Conservation (phyloP, 2,888 invertebrate genomes). For the Asteroscopus sphinx region DNA sequence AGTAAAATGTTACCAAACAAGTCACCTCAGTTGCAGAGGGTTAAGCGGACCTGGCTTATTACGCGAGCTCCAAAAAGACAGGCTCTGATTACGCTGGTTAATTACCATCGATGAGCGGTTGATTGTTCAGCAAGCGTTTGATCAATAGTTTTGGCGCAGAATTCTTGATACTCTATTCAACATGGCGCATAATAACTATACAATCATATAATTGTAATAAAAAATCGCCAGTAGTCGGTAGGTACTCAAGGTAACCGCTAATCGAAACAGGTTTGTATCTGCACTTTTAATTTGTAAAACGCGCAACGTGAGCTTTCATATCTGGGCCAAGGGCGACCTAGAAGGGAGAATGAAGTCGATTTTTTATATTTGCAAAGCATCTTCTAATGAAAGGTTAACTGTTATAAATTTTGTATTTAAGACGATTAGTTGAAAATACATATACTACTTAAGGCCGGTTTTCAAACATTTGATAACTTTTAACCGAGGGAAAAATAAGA, state of each 20-base stretch:
- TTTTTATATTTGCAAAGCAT: slow-evolving; percentile 2
- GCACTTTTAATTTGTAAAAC: slow-evolving; percentile 15
- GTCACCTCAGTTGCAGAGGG: too few relatives aligned
- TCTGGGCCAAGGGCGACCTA: slow-evolving; percentile 23
- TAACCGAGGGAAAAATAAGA: too few relatives aligned
- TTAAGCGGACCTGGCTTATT: too few relatives aligned
- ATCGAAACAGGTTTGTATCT: slow-evolving; percentile 24
- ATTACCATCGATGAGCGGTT: too few relatives aligned
- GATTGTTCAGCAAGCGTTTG: too few relatives aligned
- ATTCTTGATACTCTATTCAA: neutral
- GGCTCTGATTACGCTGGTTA: too few relatives aligned
- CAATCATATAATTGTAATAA: neutral
- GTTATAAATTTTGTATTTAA: neutral
- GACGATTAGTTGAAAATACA: too few relatives aligned
- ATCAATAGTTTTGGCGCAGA: too few relatives aligned
- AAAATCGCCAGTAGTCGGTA: neutral
- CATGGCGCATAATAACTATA: neutral
- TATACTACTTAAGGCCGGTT: too few relatives aligned
- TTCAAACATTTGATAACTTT: too few relatives aligned
- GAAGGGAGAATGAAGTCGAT: neutral
- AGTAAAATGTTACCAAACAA: too few relatives aligned
- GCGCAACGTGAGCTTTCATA: slow-evolving; percentile 26
- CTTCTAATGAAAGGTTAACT: neutral
- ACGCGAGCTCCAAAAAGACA: too few relatives aligned
- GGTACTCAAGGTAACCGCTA: slow-evolving; percentile 23